Evolutionary conservation across 1,140 invertebrate genomes (phyloP), one percentile per base, ranked within the genome.

Genomic region (Lordiphosa stackelbergi): DNA sequence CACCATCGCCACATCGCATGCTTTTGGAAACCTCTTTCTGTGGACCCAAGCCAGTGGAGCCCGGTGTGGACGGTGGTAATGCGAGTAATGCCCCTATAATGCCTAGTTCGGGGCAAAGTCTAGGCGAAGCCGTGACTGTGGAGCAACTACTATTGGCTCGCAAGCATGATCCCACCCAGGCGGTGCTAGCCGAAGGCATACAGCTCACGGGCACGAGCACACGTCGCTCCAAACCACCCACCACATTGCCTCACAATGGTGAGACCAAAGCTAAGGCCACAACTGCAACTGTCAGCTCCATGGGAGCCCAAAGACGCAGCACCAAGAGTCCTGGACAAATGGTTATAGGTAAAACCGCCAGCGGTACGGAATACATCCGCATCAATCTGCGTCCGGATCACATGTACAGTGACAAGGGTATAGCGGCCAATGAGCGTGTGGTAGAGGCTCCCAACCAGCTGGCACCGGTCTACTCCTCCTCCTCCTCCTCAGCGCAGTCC

Each of bases 21-120:
- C 88, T 96, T 13, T 89, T 96, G 13, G 95, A 96, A 88, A 96
- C 95, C 0, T 96, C 95, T 0, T 96, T 96, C 85, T 96, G 95
- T 78, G 95, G 95, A 0, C 93, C 92, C 45, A 95, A 94, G 72
- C 92, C 93, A 0, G 88, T 91, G n/a, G 90, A 91, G 62, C 89
- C 86, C 28, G 89, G 89, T 22, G 88, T 87, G 3, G 69, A 64
- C 35, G 66, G 45, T 2, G 57, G 12, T 3, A 41, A 48, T 2
- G 63, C 11, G 2, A 75, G 75, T 43, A 52, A 58, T 36, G 71
- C 77, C 47, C 69, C 75, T 3, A 75, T 77, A 1, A 68, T 63
- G 8, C 68, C 77, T 38, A 72, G 72, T 5, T 83, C 75, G 8
- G 53, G 57, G 1, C 70, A 73, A 7, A 74, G 72, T 7, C 90